phyloP scores from a whole-genome alignment of 1,140 invertebrate species.

The Caligus rogercresseyi region DNA sequence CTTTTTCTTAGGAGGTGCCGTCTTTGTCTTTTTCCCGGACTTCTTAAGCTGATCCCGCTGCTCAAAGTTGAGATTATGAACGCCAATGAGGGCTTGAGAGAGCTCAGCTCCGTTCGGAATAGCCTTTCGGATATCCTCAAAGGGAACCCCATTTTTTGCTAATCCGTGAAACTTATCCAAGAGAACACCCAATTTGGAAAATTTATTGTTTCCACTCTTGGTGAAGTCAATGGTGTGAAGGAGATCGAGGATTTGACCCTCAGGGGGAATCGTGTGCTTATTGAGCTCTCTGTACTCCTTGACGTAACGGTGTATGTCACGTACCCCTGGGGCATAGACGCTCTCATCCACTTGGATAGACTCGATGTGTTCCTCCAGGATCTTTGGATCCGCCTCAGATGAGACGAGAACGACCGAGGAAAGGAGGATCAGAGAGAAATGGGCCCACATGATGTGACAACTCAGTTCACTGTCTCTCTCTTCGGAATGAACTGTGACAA shows the following conservation, averaged over 20 bases:
- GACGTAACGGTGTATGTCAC: background rate
- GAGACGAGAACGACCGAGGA: too few species aligned
- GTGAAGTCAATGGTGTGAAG: background rate
- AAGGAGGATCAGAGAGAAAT: too few species aligned
- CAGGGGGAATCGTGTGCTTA: background rate
- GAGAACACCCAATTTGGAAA: background rate
- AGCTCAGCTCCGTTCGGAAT: background rate
- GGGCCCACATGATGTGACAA: too few species aligned
- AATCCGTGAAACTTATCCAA: background rate
- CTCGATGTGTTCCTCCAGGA: background rate
- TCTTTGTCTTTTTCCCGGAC: background rate
- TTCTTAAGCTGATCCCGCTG: background rate
- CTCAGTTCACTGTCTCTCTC: too few species aligned
- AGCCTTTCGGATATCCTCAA: background rate
- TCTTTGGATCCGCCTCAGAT: background rate
- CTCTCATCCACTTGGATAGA: background rate
- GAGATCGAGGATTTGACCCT: background rate
- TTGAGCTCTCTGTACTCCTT: background rate
- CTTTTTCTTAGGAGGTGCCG: too few species aligned
- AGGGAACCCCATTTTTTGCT: background rate
- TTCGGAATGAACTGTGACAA: too few species aligned
- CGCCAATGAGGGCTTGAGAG: background rate
- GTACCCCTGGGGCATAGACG: background rate
- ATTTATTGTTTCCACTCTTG: background rate
- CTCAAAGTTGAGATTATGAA: background rate